A percentile compares a stretch with the other conserved stretches of the same genome.
Conservation (phyloP, 1,140 invertebrate genomes). For the Sinonovacula constricta region DNA sequence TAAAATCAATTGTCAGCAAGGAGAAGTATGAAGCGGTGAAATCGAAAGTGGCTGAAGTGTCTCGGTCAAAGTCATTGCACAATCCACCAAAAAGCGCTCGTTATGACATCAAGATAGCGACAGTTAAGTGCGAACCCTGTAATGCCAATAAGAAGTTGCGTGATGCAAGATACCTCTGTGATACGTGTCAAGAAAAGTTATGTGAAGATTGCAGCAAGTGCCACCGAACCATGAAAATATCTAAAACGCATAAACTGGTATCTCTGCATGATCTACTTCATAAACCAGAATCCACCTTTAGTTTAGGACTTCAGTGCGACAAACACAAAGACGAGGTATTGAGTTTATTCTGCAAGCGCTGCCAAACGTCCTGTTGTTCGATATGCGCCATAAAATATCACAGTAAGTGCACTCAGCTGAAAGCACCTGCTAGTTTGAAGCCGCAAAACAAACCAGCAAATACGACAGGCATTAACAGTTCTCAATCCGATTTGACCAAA, state of each 20-base stretch:
- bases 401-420: conserved; percentile 12
- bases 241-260: conserved; percentile 34
- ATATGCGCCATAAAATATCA: conserved; percentile 29
- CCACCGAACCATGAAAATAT: conserved; percentile 43
- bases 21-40: conserved; percentile 16
- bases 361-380: conserved; percentile 36
- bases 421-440: background rate
- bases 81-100: too few relatives aligned
- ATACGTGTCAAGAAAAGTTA: conserved; percentile 27
- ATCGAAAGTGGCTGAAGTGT: conserved; percentile 2
- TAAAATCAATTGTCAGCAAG: conserved; percentile 25
- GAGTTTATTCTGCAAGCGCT: conserved; percentile 33
- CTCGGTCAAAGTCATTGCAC: too few relatives aligned
- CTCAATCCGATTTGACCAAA: background rate
- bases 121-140: conserved; percentile 32
- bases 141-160: conserved; percentile 11
- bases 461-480: background rate
- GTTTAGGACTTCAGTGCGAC: conserved; percentile 30
- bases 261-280: conserved; percentile 3
- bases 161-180: conserved; percentile 32
- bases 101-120: too few relatives aligned
- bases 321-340: conserved; percentile 26
- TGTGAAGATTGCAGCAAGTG: conserved; percentile 32
- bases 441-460: background rate
- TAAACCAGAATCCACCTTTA: background rate